phyloP scores from a whole-genome alignment of 1,140 invertebrate genomes.

The Drosophila ficusphila region DNA sequence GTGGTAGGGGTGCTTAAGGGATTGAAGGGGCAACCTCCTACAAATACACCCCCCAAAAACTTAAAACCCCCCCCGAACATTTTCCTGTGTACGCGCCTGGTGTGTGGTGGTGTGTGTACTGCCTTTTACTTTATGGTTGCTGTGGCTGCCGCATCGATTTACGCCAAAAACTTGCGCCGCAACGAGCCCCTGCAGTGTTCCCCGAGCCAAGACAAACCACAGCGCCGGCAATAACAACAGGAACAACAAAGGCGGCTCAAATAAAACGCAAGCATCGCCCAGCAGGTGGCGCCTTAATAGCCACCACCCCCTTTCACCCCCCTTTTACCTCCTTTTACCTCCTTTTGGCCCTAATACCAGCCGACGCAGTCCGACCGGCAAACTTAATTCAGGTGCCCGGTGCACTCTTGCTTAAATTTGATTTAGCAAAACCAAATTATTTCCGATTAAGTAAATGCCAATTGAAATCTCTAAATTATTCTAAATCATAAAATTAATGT shows the following conservation, averaged over 20 bases:
- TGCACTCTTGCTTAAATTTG: too few relatives aligned
- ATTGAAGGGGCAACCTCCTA: too few relatives aligned
- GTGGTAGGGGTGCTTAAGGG: constrained; percentile 5
- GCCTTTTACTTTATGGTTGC: constrained; percentile 70
- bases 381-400: constrained; percentile 58
- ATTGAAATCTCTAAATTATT: too few relatives aligned
- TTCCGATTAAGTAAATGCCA: too few relatives aligned
- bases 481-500: too few relatives aligned
- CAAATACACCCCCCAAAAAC: too few relatives aligned
- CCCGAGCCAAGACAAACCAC: not conserved
- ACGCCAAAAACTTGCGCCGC: constrained; percentile 72
- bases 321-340: too few relatives aligned
- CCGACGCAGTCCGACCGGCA: constrained; percentile 49
- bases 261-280: constrained; percentile 60
- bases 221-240: too few relatives aligned
- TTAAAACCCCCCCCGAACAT: too few relatives aligned
- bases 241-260: constrained; percentile 22
- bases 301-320: too few relatives aligned
- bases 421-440: too few relatives aligned
- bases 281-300: constrained; percentile 57
- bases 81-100: too few relatives aligned
- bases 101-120: constrained; percentile 36
- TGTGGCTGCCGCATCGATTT: constrained; percentile 76
- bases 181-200: constrained; percentile 56
- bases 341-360: constrained; percentile 56